Base-by-base conservation (phyloP, 2,113 vertebrate genomes). In the Halichoerus grypus region DNA sequence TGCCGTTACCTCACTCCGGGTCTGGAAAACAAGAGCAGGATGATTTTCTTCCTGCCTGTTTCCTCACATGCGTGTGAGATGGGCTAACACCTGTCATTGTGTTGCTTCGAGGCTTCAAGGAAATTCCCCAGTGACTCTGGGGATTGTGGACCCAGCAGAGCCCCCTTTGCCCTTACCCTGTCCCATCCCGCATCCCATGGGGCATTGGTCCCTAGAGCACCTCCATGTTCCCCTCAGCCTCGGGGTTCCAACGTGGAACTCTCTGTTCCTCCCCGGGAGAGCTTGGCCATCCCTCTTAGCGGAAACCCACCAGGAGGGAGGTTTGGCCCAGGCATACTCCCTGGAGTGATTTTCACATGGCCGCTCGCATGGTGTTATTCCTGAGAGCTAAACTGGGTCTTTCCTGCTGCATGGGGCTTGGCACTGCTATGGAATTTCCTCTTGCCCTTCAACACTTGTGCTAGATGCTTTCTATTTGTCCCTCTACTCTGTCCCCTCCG, bases 131-230 rank as follows among this genome's bases (percentile, higher is more conserved):
- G 16, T 5, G 65, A 49, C n/a, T 39, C 77, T 21, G 10, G 5
- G 7, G 16, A 26, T 36, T 4, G 19, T 13, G 36, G n/a, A 36
- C 31, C 49, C 15, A 46, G n/a, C 51, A 61, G 71, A 49, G 12
- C 1, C 9, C 33, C 61, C 28, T 26, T 59, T 28, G 33, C 9
- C 19, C 46, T 53, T 31, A 22, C 42, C 31, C 49, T n/a, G 63
- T n/a, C 65, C 5, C 2, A 12, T 22, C 11, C 28, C 7, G 3
- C 8, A 28, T 14, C 46, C 22, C 4, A 13, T 0, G 0, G 8
- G 21, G 31, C 31, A 67, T 33, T 33, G 63, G 63, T 67, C 63
- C 63, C 63, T 33, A 33, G 63, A 67, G 31, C 63, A 36, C 67
- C 67, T 69, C 33, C 67, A 24, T 5, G 19, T 79, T 39, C 33